Evolutionary conservation across 2,113 vertebrate species (phyloP), one percentile per base, ranked within the genome.

Genomic region (Psittacula cyanocephala): DNA sequence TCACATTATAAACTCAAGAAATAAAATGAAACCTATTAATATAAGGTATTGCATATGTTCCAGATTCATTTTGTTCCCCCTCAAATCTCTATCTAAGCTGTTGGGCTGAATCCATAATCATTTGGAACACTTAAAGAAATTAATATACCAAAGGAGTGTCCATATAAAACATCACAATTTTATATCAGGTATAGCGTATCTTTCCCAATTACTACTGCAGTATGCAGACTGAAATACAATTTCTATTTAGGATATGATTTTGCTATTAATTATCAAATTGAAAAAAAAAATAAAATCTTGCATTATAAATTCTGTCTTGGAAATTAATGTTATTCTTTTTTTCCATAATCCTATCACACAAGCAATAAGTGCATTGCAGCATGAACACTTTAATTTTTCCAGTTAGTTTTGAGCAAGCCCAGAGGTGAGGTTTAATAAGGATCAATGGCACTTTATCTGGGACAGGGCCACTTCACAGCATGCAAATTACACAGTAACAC

Each of bases 401-500:
- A 98, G 98, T 99, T 99, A 99, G 99, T 99, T 99, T 98, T 99
- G 98, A 98, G 98, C 97, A 97, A 97, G 98, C 98, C 99, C 98
- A 99, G 99, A 99, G 99, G 99, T 99, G 99, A 99, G 99, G 98
- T 99, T 99, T 99, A 99, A 99, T 99, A 99, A 99, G 99, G 99
- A 99, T 99, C 99, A 99, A 99, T 99, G 99, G 99, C 98, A 99
- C 99, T 99, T 99, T 99, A 99, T 99, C 99, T 99, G 98, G 98
- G 98, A 99, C 98, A 99, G 98, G 98, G 98, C 98, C 98, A 98
- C 98, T 98, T 98, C 99, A 98, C 97, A 98, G 98, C 98, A 99
- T 99, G 99, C 99, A 99, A 99, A 99, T 99, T 99, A 99, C 99
- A 99, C 98, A 99, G 99, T 99, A 99, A 99, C 99, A 99, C 99